Evolutionary conservation across 2,113 vertebrate species (phyloP).

Genomic region (Sylvietta virens): DNA sequence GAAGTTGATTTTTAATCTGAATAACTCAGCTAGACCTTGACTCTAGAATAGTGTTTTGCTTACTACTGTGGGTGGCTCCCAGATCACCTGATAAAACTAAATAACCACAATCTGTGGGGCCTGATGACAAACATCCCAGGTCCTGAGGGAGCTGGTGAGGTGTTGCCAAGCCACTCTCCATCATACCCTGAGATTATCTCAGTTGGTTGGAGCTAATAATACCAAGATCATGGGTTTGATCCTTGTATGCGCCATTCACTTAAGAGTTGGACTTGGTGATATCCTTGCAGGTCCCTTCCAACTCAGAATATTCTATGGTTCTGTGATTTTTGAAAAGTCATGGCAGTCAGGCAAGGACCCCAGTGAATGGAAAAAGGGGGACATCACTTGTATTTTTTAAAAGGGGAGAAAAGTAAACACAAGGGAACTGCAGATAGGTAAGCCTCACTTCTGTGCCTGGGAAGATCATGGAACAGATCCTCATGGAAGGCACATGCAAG

Average conservation of each 20-base stretch:
- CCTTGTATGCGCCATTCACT: background rate
- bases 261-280: background rate
- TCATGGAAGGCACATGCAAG: background rate
- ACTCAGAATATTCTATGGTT: background rate
- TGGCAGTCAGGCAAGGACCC: background rate
- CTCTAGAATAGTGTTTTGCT: background rate
- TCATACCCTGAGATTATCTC: background rate
- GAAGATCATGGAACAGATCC: background rate
- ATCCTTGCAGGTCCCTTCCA: background rate
- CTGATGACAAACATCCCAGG: background rate
- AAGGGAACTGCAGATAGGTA: background rate
- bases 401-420: background rate
- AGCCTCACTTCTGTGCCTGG: background rate
- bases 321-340: background rate
- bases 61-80: background rate
- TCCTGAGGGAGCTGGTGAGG: background rate
- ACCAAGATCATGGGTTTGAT: background rate
- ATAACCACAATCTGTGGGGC: background rate
- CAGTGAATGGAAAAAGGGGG: background rate
- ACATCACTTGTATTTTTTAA: background rate
- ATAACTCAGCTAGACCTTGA: background rate
- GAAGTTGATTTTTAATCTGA: background rate
- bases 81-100: background rate
- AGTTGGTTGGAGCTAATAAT: background rate
- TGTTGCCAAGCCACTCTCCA: background rate